Evolutionary conservation across 2,888 invertebrate species (phyloP), one percentile per base, ranked within the genome.

Genomic region (Drosophila mayaguana): DNA sequence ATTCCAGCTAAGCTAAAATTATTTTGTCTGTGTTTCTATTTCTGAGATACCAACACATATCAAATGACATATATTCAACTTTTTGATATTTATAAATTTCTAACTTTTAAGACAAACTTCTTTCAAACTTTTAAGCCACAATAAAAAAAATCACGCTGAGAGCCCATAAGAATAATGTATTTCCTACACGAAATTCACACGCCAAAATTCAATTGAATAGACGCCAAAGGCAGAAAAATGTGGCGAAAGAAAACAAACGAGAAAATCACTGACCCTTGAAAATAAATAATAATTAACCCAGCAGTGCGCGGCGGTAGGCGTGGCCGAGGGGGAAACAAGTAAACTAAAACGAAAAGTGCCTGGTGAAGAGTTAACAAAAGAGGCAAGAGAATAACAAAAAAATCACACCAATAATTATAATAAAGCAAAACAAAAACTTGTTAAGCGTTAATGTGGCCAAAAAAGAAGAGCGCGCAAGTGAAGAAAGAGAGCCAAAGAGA

Each of bases 261-360:
- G 72, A 75, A 80, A 81, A 81, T 81, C 81, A 81, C 46, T 81
- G 81, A 81, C 81, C 81, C 81, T 70, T 81, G 79, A 81, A 81
- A 78, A 78, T 81, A 78, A 78, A 81, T 81, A 81, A 81, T 81
- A 78, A 81, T 81, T 81, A 79, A 69, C 54, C 28, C 28, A 28
- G 28, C 7, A 28, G 28, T 7, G 28, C 28, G 28, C 1, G 28
- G 8, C 22, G 8, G 22, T 38, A 2, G 53, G 53, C 36, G 22
- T 22, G 57, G 25, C 14, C 18, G 2, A 7, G 45, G 8, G 32
- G 14, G 20, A 8, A 1, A 2, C n/a, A 48, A 5, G 14, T 51
- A 57, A 66, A 40, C 7, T 22, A 18, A 63, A 71, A 54, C 42
- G 55, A 70, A 74, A 75, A 51, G 46, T 57, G 62, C 54, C 55